Base-by-base conservation (phyloP, 2,888 invertebrate genomes). In the Oxyteleia sp. region DNA sequence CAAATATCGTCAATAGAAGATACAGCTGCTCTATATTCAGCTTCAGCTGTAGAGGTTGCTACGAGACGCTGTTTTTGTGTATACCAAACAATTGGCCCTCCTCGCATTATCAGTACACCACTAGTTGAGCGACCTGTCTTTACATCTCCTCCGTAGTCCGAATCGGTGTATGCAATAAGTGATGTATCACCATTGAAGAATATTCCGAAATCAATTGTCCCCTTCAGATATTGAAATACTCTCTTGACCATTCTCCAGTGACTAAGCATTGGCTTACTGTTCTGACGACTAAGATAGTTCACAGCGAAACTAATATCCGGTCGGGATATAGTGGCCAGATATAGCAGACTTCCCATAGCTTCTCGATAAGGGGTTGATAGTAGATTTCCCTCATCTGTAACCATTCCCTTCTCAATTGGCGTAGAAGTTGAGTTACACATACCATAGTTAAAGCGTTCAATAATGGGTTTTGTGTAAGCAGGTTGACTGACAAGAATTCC, bases 21-120 rank as follows among this genome's bases (percentile, higher is more conserved):
- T 4, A 87, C 88, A 38, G 88, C 89, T 7, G 89, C 89, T 76
- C 90, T 81, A 84, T 90, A 90, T 63, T 90, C 88, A 10, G 88
- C 89, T 79, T 89, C 88, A 15, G 88, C 89, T 4, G 41, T 41
- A 1, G 13, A 41, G 1, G 41, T 41, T 1, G 41, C 41, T 15
- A 41, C 41, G 2, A 64, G 20, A 4, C 35, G 35, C 11, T 64
- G 66, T 15, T 51, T 66, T 7, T 51, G 51, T 7, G 51, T n/a
- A 4, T 43, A 29, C 75, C 75, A 90, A 3, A 89, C 84, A 45
- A 89, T 76, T 20, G 89, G 90, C n/a, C 88, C 88, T 80, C 88
- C 89, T 32, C 43, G 26, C 16, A 55, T 8, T 1, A 76, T 32
- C 23, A 69, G n/a, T 2, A 78, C 32, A 10, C 78, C 61, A 23